phyloP scores from a whole-genome alignment of 2,888 invertebrate genomes.

The Lithophane leautieri region DNA sequence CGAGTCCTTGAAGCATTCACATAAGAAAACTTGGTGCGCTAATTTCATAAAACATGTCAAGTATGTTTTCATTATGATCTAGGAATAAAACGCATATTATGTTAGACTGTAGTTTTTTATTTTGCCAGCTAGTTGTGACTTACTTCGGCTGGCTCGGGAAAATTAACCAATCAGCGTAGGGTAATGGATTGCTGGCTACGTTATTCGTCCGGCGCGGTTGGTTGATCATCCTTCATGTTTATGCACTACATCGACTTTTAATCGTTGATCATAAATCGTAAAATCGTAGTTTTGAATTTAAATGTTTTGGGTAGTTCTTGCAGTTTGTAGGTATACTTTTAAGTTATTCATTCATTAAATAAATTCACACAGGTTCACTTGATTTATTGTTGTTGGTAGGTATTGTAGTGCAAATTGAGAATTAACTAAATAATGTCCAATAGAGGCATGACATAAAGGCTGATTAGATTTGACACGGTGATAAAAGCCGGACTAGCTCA shows the following conservation, averaged over 20 bases:
- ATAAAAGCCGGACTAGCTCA: slow-evolving; percentile 30
- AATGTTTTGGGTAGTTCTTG: not conserved
- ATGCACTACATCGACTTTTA: slow-evolving; percentile 20
- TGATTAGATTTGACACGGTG: slow-evolving; percentile 25
- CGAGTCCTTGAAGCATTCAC: slow-evolving; percentile 30
- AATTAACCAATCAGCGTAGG: slow-evolving; percentile 45
- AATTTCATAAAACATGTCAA: slow-evolving; percentile 40
- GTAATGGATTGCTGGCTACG: slow-evolving; percentile 38
- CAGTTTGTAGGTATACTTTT: not conserved
- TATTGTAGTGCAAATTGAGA: not conserved
- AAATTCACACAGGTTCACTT: too few relatives aligned
- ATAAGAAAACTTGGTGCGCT: slow-evolving; percentile 31
- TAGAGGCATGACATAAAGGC: not conserved
- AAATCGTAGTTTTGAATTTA: not conserved
- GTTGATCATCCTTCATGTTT: slow-evolving; percentile 25
- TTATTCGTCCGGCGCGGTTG: slow-evolving; percentile 26
- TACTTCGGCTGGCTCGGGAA: slow-evolving; percentile 22
- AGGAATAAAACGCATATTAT: slow-evolving; percentile 12
- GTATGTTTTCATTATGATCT: slow-evolving; percentile 27
- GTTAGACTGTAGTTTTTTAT: slow-evolving; percentile 13
- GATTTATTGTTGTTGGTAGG: not conserved
- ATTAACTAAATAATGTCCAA: not conserved
- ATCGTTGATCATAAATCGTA: not conserved
- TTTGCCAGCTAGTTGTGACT: slow-evolving; percentile 18
- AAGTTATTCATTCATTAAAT: not conserved